Conservation (phyloP, 1,140 invertebrate genomes). For the Thaumatotibia leucotreta region DNA sequence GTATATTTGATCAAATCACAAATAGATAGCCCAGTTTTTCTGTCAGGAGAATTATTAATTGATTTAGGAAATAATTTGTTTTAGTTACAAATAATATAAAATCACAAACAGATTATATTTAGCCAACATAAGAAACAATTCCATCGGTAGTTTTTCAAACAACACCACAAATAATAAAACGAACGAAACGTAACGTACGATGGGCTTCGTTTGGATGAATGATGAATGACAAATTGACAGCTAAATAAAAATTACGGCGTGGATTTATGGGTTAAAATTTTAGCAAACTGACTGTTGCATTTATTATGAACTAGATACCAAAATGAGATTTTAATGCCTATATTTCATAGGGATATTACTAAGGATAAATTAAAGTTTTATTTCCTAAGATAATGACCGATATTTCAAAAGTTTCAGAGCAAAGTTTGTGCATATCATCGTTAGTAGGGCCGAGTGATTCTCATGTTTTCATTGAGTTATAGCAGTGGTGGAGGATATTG, state of each 20-base stretch:
- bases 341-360: conserved; percentile 25
- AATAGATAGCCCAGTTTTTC: neutral
- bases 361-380: conserved; percentile 39
- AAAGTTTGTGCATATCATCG: conserved; percentile 75
- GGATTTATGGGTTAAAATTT: conserved; percentile 66
- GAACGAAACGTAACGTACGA: conserved; percentile 1
- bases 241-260: conserved; percentile 65
- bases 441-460: conserved; percentile 52
- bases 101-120: neutral
- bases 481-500: conserved; percentile 47
- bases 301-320: conserved; percentile 33
- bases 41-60: neutral
- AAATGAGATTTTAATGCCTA: conserved; percentile 19
- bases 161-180: neutral
- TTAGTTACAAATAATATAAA: neutral
- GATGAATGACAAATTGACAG: conserved; percentile 54
- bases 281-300: conserved; percentile 53
- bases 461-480: conserved; percentile 55
- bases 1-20: neutral
- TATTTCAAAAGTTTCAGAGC: conserved; percentile 64
- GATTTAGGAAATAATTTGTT: neutral
- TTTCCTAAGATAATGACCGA: conserved; percentile 63
- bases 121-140: neutral
- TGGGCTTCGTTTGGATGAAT: conserved; percentile 27
- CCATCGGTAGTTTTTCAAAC: neutral